These are phyloP conservation scores for Megalurothrips usitatus DNA, from an alignment of 2,888 invertebrate genomes.

Conservation along the genomic window DNA sequence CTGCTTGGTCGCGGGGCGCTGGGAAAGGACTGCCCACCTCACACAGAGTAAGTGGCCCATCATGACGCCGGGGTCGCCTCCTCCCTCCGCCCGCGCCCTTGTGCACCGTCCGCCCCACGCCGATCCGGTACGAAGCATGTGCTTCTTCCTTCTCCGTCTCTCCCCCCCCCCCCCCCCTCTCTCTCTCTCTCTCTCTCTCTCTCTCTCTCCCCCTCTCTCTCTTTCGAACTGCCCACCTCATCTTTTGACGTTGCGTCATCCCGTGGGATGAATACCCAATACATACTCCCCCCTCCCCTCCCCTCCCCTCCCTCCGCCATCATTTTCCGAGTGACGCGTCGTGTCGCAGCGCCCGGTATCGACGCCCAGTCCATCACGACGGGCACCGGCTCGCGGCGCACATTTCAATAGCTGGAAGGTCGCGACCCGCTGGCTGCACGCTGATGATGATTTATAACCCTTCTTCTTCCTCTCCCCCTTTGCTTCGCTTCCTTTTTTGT, in stretches of 20 bases:
- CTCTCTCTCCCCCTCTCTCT: background rate
- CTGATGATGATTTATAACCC: conserved; percentile 15
- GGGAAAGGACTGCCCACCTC: too few species aligned
- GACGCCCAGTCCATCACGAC: too few species aligned
- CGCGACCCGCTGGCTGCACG: background rate
- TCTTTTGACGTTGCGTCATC: background rate
- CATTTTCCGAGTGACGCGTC: background rate
- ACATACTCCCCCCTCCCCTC: background rate
- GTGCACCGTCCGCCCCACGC: background rate
- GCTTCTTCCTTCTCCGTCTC: too few species aligned
- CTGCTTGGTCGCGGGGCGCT: too few species aligned
- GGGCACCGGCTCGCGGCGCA: background rate
- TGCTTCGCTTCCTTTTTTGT: too few species aligned
- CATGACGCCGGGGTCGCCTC: too few species aligned
- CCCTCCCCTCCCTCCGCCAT: background rate
- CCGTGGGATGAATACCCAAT: background rate
- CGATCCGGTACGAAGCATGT: too few species aligned
- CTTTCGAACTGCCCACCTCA: background rate
- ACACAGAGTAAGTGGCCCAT: too few species aligned
- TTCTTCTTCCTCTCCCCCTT: background rate
- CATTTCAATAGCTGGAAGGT: conserved; percentile 21
- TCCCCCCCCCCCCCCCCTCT: too few species aligned
- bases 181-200: too few species aligned
- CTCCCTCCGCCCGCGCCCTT: background rate
- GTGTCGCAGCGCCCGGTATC: too few species aligned